Evolutionary conservation across 2,888 invertebrate species (phyloP).

Genomic region (Osmoderma eremita): DNA sequence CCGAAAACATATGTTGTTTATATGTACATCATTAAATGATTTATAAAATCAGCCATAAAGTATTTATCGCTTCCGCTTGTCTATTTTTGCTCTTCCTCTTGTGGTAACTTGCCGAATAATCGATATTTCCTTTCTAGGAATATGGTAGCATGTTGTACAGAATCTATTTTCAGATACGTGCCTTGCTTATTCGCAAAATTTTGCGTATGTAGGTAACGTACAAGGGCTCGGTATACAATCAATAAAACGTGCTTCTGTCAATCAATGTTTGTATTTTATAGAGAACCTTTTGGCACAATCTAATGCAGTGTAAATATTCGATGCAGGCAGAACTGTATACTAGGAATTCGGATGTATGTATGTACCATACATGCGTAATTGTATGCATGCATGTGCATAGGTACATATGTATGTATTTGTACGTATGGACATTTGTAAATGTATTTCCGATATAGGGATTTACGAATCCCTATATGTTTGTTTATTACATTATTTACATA

Average conservation of each 20-base stretch:
- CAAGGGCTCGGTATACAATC: not conserved
- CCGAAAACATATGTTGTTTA: too few relatives aligned
- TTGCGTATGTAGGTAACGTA: not conserved
- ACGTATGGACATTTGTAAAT: not conserved
- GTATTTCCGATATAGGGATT: too few relatives aligned
- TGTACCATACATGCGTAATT: too few relatives aligned
- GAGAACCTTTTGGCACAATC: not conserved
- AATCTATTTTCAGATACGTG: slow-evolving; percentile 20
- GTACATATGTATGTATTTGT: not conserved
- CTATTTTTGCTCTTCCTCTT: not conserved
- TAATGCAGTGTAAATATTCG: too few relatives aligned
- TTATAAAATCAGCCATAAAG: not conserved
- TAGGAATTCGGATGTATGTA: too few relatives aligned
- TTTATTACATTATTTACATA: too few relatives aligned
- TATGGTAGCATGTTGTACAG: slow-evolving; percentile 1
- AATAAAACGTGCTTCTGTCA: not conserved
- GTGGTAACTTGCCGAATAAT: slow-evolving; percentile 11
- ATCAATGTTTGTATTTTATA: not conserved
- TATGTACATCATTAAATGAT: too few relatives aligned
- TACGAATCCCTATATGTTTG: too few relatives aligned
- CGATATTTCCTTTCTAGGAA: slow-evolving; percentile 17
- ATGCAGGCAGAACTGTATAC: too few relatives aligned
- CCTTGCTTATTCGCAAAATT: slow-evolving; percentile 9
- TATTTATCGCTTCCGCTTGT: not conserved
- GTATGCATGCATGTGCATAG: too few relatives aligned